phyloP scores from a whole-genome alignment of 2,113 vertebrate genomes.

The Poicephalus gulielmi region DNA sequence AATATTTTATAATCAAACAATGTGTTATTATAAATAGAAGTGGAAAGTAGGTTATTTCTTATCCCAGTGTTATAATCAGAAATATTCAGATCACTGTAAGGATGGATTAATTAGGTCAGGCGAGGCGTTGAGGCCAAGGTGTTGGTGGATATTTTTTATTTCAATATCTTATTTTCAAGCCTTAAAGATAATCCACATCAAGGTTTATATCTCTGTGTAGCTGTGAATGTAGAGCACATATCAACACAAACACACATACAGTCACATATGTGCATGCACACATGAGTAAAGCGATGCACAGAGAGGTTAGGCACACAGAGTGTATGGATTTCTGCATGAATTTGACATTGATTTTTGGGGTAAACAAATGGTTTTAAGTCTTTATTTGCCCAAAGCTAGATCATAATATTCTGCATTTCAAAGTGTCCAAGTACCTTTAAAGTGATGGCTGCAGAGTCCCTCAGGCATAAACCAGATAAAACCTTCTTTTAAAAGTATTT shows the following conservation, averaged over 20 bases:
- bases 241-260: neutral
- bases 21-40: neutral
- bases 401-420: constrained; percentile 87
- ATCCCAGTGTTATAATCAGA: neutral
- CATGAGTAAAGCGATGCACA: neutral
- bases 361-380: constrained; percentile 90
- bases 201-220: neutral
- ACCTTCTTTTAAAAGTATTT: constrained; percentile 86
- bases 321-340: constrained; percentile 60
- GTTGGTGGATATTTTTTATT: neutral
- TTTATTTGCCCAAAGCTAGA: constrained; percentile 86
- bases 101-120: constrained; percentile 37
- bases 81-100: neutral
- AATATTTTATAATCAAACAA: constrained; percentile 24
- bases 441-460: constrained; percentile 80
- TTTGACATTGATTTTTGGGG: constrained; percentile 89
- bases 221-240: neutral
- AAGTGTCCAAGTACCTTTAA: constrained; percentile 84
- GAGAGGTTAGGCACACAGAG: neutral
- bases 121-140: neutral
- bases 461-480: constrained; percentile 81
- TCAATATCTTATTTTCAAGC: neutral
- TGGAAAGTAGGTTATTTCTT: constrained; percentile 33
- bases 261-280: neutral
- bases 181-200: neutral